Evolutionary conservation across 1,140 invertebrate genomes (phyloP).

Genomic region (Drosophila trapezifrons): DNA sequence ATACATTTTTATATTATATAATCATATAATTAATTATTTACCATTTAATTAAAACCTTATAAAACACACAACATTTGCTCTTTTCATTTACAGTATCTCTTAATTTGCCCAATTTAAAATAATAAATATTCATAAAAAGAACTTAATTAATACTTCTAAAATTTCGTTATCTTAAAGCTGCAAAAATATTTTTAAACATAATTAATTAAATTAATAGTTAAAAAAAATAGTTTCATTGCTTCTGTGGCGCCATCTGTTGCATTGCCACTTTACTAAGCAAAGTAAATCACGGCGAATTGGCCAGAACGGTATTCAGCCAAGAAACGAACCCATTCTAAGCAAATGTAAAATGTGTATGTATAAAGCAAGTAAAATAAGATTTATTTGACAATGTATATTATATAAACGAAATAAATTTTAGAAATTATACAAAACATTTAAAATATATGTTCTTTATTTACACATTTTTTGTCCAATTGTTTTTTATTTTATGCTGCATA

Average conservation of each 20-base stretch:
- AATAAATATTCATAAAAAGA: background rate
- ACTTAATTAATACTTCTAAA: background rate
- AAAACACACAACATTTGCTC: too few species aligned
- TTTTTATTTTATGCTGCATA: too few species aligned
- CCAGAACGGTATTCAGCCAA: slow-evolving; percentile 20
- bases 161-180: background rate
- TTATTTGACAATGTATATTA: too few species aligned
- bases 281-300: slow-evolving; percentile 4
- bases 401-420: background rate
- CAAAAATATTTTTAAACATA: background rate
- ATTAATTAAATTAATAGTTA: background rate
- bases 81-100: too few species aligned
- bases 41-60: too few species aligned
- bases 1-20: too few species aligned
- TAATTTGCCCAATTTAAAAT: too few species aligned
- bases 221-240: background rate
- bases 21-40: too few species aligned
- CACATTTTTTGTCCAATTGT: too few species aligned
- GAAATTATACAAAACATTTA: too few species aligned
- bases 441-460: too few species aligned
- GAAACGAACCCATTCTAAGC: slow-evolving; percentile 22
- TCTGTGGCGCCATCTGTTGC: slow-evolving; percentile 13
- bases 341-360: slow-evolving; percentile 5
- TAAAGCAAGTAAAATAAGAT: background rate
- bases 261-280: background rate